Evolutionary conservation across 2,797 vertebrate genomes (phyloP).

Genomic region (Periophthalmus magnuspinnatus): DNA sequence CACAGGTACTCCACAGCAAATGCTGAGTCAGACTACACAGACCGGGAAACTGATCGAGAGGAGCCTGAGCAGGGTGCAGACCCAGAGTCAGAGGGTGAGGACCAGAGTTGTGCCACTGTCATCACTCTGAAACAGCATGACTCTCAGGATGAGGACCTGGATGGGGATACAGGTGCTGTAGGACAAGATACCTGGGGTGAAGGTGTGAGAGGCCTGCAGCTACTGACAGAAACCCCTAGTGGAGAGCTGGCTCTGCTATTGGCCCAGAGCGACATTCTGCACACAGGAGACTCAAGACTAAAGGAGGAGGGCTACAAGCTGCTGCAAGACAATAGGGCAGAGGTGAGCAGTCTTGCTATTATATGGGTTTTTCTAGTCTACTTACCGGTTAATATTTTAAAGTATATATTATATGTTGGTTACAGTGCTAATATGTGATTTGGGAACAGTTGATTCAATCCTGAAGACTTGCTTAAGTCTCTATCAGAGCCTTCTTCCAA

Average conservation of each 20-base stretch:
- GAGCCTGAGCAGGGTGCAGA: slow-evolving; percentile 78
- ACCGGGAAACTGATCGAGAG: slow-evolving; percentile 83
- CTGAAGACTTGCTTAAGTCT: not conserved
- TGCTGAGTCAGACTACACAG: slow-evolving; percentile 89
- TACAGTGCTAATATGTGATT: not conserved
- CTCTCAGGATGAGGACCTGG: slow-evolving; percentile 75
- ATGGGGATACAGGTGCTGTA: not conserved
- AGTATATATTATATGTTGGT: not conserved
- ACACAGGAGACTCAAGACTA: slow-evolving; percentile 74
- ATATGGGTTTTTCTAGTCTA: not conserved
- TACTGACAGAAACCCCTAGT: slow-evolving; percentile 53
- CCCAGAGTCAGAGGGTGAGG: slow-evolving; percentile 79
- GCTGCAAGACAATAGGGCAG: slow-evolving; percentile 83
- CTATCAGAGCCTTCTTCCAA: no score
- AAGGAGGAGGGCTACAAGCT: slow-evolving; percentile 85
- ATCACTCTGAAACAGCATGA: slow-evolving; percentile 76
- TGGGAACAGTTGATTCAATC: not conserved
- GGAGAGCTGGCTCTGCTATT: slow-evolving; percentile 84
- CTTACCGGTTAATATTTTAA: not conserved
- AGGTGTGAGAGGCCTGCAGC: not conserved
- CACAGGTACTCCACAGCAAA: slow-evolving; percentile 90
- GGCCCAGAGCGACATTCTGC: slow-evolving; percentile 83
- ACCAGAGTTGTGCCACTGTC: slow-evolving; percentile 86
- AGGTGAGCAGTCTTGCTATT: slow-evolving; percentile 75
- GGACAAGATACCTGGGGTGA: slow-evolving; percentile 43